Evolutionary conservation across 2,888 invertebrate genomes (phyloP), one percentile per base, ranked within the genome.

Genomic region (Lasioglossum lativentre): DNA sequence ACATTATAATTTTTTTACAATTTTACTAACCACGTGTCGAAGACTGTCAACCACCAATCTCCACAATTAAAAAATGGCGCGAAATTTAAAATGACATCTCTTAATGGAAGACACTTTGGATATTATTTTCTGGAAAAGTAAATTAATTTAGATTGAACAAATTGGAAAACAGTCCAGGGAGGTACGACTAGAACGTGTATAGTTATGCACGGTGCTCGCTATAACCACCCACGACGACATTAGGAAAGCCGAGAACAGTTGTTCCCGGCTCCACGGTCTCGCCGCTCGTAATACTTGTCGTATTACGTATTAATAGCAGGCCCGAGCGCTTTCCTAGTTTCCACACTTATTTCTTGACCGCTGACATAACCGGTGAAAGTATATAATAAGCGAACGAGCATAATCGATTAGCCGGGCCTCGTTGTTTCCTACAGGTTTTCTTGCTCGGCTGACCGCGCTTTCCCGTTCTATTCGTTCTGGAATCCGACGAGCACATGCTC

Each of bases 351-450:
- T 68, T 47, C 83, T 63, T 66, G 74, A 30, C 19, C 63, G 74
- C 45, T 79, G 63, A 85, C 70, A 63, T 72, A 85, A 85, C 78
- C 59, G 63, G 84, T 85, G 84, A 85, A 85, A 85, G 84, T 83
- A 72, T 85, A 71, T 78, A 85, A 85, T 85, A 83, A 85, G 42
- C 47, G 71, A 78, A 75, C 83, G 78, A 66, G 72, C 78, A 85
- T 83, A 85, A 85, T 85, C 84, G 84, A 85, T 83, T 78, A 83
- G 75, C 70, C 75, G 27, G 16, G 70, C 47, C 45, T 16, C 59
- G 63, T 68, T 68, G 68, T 68, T 68, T 68, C 30, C 77, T 83
- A 72, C 52, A 70, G 23, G 40, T 63, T 63, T 63, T 63, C 63
- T 63, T 56, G 30, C 40, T 68, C 14, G 75, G n/a, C 16, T 14